Base-by-base conservation (phyloP, 2,888 invertebrate species). In the Heliconius ethilla region DNA sequence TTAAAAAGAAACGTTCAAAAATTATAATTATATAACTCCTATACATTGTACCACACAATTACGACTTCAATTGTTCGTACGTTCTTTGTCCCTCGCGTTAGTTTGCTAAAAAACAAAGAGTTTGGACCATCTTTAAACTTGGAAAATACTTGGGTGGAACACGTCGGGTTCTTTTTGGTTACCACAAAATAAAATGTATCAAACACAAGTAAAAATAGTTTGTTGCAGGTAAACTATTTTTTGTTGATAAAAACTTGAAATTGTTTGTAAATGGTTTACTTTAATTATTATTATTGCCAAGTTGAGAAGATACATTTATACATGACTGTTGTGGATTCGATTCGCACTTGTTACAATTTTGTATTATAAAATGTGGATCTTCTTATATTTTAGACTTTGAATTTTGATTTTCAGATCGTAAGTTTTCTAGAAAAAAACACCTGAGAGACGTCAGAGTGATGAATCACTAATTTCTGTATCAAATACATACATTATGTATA, bases 51-150 rank as follows among this genome's bases (percentile, higher is more conserved):
- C 83, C 84, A 80, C n/a, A 72, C 75, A 84, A 75, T 80, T 78
- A 78, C 79, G 83, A 85, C 85, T 86, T 87, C 90, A 89, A 90
- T 90, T 87, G 89, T 86, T 83, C 84, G 83, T 83, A 86, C 84
- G 83, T 88, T 87, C 87, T 91, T 90, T 91, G 91, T 91, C 88
- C 88, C 86, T 81, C 82, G 82, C 84, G 82, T 85, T 82, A 88
- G 88, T 87, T 88, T 89, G 85, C 82, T 82, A 83, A 84, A 70
- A 85, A 85, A 85, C 82, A 82, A 88, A 88, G 88, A 79, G 40
- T 73, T 76, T 75, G 88, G 89, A 87, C 86, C 87, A 87, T 89
- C 80, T 81, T 75, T 79, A 69, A 79, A 81, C 78, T 76, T 69
- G 79, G 59, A 78, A 75, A 75, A 77, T 78, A 78, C 75, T 76